These are phyloP conservation scores for Tromatobia lineatoria DNA, from an alignment of 2,888 invertebrate genomes.

Conservation along the genomic window DNA sequence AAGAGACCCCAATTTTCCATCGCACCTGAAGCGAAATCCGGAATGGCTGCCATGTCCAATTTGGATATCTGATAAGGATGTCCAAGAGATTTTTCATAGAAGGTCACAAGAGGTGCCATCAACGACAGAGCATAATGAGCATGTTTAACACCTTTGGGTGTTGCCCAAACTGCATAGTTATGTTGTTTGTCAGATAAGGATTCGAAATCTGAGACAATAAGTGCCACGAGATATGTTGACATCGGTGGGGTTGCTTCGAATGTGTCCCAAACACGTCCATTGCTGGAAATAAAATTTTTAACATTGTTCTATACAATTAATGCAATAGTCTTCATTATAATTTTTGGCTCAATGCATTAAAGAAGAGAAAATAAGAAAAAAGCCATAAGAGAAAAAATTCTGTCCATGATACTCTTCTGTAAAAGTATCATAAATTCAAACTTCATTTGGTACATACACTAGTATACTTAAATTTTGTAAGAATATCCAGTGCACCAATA, in stretches of 20 bases:
- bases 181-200: conserved; percentile 69
- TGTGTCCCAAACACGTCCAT: conserved; percentile 71
- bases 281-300: conserved; percentile 30
- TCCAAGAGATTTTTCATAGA: conserved; percentile 84
- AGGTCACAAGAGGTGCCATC: conserved; percentile 85
- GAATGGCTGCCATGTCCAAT: conserved; percentile 87
- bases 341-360: too few relatives aligned
- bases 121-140: conserved; percentile 87
- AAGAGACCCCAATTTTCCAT: conserved; percentile 86
- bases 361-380: too few relatives aligned
- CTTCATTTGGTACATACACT: too few relatives aligned
- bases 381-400: too few relatives aligned
- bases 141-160: conserved; percentile 89
- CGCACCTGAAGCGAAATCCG: conserved; percentile 87
- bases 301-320: not conserved
- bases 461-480: too few relatives aligned
- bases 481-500: too few relatives aligned
- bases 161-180: conserved; percentile 86
- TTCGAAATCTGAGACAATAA: conserved; percentile 92
- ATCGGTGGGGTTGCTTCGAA: conserved; percentile 89
- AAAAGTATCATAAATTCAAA: too few relatives aligned
- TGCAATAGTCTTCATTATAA: not conserved
- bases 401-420: too few relatives aligned
- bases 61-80: conserved; percentile 85
- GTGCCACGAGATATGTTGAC: conserved; percentile 95